phyloP scores from a whole-genome alignment of 92 coral and sea anemone genomes.

The Siderastrea siderea region DNA sequence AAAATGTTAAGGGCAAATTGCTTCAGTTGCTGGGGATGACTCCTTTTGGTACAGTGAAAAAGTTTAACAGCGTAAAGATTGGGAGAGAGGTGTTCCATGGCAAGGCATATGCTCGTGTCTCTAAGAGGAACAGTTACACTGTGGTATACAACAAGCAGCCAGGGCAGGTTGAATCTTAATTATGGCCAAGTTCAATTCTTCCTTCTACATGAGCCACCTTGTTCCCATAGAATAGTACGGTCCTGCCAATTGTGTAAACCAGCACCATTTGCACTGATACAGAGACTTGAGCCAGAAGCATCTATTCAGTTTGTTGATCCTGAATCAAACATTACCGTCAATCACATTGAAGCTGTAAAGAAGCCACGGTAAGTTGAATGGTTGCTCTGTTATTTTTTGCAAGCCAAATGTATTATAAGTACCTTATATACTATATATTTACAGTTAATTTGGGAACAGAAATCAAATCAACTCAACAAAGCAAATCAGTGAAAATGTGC shows the following conservation, averaged over 20 bases:
- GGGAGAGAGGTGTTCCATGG: constrained; percentile 16
- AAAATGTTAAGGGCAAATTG: constrained; percentile 9
- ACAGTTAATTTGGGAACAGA: no score
- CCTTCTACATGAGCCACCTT: constrained; percentile 31
- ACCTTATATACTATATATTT: no score
- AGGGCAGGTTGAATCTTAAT: constrained; percentile 12
- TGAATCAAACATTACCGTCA: constrained; percentile 24
- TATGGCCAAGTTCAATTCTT: constrained; percentile 28
- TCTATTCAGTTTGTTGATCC: constrained; percentile 23
- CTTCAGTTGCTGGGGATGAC: constrained; percentile 19
- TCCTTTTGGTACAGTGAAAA: constrained; percentile 20
- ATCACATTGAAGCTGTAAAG: constrained; percentile 32
- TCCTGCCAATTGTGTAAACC: background rate
- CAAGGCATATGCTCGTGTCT: constrained; percentile 17
- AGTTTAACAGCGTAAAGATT: background rate
- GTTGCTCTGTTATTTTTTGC: no score
- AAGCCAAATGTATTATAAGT: no score
- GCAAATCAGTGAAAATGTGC: no score
- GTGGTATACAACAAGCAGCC: background rate
- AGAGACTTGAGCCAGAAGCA: constrained; percentile 26
- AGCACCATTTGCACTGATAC: no score
- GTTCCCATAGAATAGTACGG: constrained; percentile 8
- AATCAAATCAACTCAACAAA: no score
- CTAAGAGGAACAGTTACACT: constrained; percentile 25
- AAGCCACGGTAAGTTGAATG: constrained; percentile 31